A percentile compares a stretch with the other conserved stretches of the same genome.
phyloP scores from a whole-genome alignment of 2,797 vertebrate species.

The Brachyrhaphis roseni region DNA sequence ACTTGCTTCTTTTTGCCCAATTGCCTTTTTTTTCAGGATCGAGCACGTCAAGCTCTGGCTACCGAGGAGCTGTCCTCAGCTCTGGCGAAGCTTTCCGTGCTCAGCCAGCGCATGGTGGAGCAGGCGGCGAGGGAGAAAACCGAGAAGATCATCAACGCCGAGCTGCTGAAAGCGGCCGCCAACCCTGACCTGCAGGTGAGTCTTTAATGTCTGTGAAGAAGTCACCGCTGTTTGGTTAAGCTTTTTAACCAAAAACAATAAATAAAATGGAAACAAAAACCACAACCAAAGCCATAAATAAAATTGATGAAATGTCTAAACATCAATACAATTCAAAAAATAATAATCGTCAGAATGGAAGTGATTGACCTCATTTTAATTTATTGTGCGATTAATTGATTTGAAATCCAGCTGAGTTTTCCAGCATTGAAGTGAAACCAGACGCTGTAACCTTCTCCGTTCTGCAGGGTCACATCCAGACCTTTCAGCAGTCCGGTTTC shows the following conservation, averaged over 20 bases:
- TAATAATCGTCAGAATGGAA: too few relatives aligned
- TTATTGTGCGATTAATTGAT: too few relatives aligned
- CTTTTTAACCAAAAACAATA: not conserved
- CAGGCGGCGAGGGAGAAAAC: constrained; percentile 98
- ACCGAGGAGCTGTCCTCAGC: constrained; percentile 96
- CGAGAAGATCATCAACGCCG: constrained; percentile 97
- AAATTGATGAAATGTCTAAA: too few relatives aligned
- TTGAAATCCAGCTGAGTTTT: not conserved
- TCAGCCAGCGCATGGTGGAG: constrained; percentile 98
- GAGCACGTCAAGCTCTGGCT: constrained; percentile 93
- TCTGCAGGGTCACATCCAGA: constrained; percentile 93
- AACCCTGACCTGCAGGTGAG: constrained; percentile 96
- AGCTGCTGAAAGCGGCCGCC: constrained; percentile 96
- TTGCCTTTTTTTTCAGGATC: constrained; percentile 78
- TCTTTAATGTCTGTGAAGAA: too few relatives aligned
- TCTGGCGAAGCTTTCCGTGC: constrained; percentile 94
- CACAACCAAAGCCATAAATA: too few relatives aligned
- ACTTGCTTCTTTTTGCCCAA: not conserved
- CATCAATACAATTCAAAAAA: too few relatives aligned
- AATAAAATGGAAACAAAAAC: too few relatives aligned
- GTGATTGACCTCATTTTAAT: too few relatives aligned
- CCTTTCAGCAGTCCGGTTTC: constrained; percentile 96
- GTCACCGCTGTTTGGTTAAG: not conserved
- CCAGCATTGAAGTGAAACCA: not conserved
- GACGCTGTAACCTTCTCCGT: not conserved